Evolutionary conservation across 2,797 vertebrate genomes (phyloP), one percentile per base, ranked within the genome.

Genomic region (Myoxocephalus aenaeus): DNA sequence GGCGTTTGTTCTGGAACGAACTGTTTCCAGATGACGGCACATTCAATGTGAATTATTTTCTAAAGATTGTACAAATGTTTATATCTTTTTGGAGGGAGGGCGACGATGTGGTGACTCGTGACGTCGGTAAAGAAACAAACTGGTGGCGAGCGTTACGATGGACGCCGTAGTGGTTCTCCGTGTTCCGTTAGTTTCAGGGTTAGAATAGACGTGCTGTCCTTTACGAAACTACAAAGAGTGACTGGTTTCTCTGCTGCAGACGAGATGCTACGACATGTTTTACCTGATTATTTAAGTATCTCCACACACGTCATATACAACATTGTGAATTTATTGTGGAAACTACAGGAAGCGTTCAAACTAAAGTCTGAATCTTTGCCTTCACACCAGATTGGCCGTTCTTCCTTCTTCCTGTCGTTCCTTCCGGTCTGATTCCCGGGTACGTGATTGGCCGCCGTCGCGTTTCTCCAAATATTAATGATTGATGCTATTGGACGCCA

Each of bases 31-130:
- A 72, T 42, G 44, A 75, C 75, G 38, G 85, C 79, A 80, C 86
- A 83, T 82, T 75, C 69, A 92, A 94, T 94, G 94, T 95, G 93
- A 95, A 93, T 72, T 83, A 57, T 69, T 93, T 92, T 88, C 81
- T 88, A 87, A 87, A 90, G 91, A 89, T 89, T 92, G 91, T 94
- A 89, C 58, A 91, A 87, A 91, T 92, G 89, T 92, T 86, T 79
- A 89, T 92, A 92, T 85, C 85, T 79, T 83, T 84, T 63, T 27
- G 22, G 81, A 94, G 89, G 90, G 5, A 66, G 61, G 53, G 38
- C 3, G 40, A 14, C 4, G 53, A 29, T 36, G 7, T 2, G 66
- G 70, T 58, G 68, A 77, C 68, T 2, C 61, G 70, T 58, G 68
- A 77, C 68, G 59, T 67, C 36, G 46, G 34, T 65, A 3, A n/a